Conservation (phyloP, 2,888 invertebrate genomes). For the Barypeithes pellucidus region DNA sequence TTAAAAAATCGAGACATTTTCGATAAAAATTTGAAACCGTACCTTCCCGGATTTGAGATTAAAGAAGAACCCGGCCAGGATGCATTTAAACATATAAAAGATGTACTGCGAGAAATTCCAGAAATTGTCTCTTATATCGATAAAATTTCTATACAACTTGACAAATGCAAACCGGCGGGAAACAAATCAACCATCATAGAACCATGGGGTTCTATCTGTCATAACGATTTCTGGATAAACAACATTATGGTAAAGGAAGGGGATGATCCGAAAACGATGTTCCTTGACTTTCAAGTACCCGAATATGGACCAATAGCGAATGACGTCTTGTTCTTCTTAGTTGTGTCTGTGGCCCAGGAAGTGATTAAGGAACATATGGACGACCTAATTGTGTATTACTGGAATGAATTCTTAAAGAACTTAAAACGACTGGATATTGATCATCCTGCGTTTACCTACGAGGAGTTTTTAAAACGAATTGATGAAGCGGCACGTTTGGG, state of each 20-base stretch:
- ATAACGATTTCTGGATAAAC: slow-evolving; percentile 51
- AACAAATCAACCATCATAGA: slow-evolving; percentile 4
- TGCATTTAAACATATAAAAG: background rate
- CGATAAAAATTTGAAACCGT: slow-evolving; percentile 45
- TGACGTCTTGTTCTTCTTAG: slow-evolving; percentile 34
- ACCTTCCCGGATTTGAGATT: slow-evolving; percentile 26
- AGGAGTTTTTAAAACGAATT: slow-evolving; percentile 38
- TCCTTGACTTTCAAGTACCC: slow-evolving; percentile 38
- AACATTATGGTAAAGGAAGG: slow-evolving; percentile 49
- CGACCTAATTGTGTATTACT: slow-evolving; percentile 42
- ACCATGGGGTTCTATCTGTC: slow-evolving; percentile 46
- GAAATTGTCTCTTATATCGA: slow-evolving; percentile 28
- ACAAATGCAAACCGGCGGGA: background rate
- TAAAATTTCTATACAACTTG: background rate
- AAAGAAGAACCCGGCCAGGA: background rate
- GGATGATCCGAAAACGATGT: slow-evolving; percentile 30
- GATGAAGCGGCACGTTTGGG: slow-evolving; percentile 2
- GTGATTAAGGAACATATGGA: slow-evolving; percentile 35
- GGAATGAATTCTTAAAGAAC: slow-evolving; percentile 43
- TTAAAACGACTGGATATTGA: slow-evolving; percentile 39
- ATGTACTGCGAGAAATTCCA: slow-evolving; percentile 2
- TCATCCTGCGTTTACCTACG: slow-evolving; percentile 31
- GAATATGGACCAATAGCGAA: slow-evolving; percentile 23
- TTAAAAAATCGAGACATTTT: slow-evolving; percentile 40
- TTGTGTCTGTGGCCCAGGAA: slow-evolving; percentile 16